These are phyloP conservation scores for Leptopilina syphax DNA, from an alignment of 2,888 invertebrate genomes.

Conservation along the genomic window DNA sequence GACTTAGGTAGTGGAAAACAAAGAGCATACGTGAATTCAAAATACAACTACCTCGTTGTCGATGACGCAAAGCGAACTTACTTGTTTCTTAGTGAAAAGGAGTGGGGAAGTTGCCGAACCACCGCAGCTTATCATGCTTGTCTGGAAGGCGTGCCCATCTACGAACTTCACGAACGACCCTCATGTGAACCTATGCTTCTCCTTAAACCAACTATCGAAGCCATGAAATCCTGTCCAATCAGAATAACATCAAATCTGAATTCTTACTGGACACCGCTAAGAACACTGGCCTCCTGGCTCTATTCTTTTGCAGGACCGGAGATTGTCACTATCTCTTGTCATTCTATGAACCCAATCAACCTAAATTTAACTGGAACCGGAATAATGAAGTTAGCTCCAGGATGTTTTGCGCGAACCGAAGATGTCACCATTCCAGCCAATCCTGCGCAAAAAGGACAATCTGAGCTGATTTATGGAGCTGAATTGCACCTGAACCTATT, in stretches of 20 bases:
- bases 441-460: too few relatives aligned
- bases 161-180: neutral
- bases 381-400: too few relatives aligned
- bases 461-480: too few relatives aligned
- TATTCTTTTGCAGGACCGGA: neutral
- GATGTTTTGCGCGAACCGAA: too few relatives aligned
- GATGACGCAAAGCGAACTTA: too few relatives aligned
- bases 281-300: neutral
- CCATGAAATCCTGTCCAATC: neutral
- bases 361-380: too few relatives aligned
- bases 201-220: neutral
- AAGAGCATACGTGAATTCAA: neutral
- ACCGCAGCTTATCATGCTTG: neutral
- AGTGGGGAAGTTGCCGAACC: too few relatives aligned
- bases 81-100: too few relatives aligned
- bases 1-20: neutral
- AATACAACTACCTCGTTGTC: too few relatives aligned
- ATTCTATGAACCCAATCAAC: neutral
- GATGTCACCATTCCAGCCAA: too few relatives aligned
- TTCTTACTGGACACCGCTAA: neutral
- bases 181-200: neutral
- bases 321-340: neutral
- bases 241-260: neutral
- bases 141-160: neutral
- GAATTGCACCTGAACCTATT: too few relatives aligned